Evolutionary conservation across 2,888 invertebrate genomes (phyloP).

Genomic region (Mythimna pallens): DNA sequence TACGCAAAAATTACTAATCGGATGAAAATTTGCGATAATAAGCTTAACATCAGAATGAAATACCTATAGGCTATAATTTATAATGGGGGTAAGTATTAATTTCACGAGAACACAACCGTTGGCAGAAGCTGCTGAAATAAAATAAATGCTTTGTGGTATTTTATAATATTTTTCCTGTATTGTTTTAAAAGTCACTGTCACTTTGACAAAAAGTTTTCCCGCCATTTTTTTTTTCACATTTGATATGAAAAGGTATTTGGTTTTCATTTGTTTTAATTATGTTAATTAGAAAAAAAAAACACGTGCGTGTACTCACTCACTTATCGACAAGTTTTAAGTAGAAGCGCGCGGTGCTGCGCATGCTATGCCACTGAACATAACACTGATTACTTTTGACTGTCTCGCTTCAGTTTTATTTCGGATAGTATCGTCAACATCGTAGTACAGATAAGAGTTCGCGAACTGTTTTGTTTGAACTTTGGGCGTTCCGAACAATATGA

Average conservation of each 20-base stretch:
- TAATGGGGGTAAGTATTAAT: no score
- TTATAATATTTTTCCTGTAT: background rate
- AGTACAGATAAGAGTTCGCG: slow-evolving; percentile 47
- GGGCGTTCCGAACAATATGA: slow-evolving; percentile 16
- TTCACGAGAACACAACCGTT: no score
- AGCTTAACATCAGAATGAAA: no score
- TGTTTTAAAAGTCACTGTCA: slow-evolving; percentile 13
- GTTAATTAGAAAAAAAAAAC: slow-evolving; percentile 20
- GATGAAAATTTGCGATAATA: no score
- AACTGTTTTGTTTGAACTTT: slow-evolving; percentile 54
- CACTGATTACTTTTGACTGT: slow-evolving; percentile 60
- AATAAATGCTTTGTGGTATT: background rate
- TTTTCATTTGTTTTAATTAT: background rate
- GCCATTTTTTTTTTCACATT: background rate
- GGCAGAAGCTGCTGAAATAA: background rate
- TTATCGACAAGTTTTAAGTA: slow-evolving; percentile 32
- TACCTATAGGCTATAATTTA: no score
- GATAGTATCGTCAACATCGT: slow-evolving; percentile 51
- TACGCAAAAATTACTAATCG: no score
- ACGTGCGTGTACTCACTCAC: slow-evolving; percentile 58
- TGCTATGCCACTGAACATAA: slow-evolving; percentile 58
- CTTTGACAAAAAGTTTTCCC: slow-evolving; percentile 13
- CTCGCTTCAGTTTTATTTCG: slow-evolving; percentile 59
- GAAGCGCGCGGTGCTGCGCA: slow-evolving; percentile 54
- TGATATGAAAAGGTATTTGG: background rate